Evolutionary conservation across 2,113 vertebrate species (phyloP).

Genomic region (Jacana jacana): DNA sequence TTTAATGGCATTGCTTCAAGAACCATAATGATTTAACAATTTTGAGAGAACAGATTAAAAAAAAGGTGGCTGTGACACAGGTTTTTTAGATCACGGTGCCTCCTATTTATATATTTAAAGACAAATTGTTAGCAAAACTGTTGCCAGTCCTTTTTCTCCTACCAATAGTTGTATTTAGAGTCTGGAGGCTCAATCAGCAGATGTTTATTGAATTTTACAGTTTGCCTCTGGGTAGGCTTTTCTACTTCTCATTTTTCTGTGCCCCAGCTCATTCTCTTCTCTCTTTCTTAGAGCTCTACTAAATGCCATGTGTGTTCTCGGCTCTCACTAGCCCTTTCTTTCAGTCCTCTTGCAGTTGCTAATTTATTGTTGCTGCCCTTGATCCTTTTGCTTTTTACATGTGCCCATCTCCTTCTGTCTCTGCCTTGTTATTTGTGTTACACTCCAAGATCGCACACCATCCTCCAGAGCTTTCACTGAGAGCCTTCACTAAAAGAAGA

Average conservation of each 20-base stretch:
- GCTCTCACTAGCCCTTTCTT: not conserved
- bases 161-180: not conserved
- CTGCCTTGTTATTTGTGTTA: not conserved
- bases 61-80: not conserved
- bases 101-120: not conserved
- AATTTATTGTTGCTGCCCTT: not conserved
- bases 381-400: not conserved
- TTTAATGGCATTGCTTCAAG: not conserved
- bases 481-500: not conserved
- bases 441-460: not conserved
- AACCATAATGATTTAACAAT: not conserved
- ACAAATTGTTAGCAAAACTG: not conserved
- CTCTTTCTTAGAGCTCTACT: not conserved
- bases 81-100: not conserved
- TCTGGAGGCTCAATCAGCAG: not conserved
- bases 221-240: not conserved
- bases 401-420: not conserved
- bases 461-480: not conserved
- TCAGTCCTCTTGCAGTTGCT: not conserved
- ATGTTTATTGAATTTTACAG: not conserved
- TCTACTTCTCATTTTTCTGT: not conserved
- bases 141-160: not conserved
- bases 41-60: not conserved
- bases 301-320: not conserved
- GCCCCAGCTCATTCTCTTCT: not conserved